Percentiles rank a stretch among this genome's conserved stretches.
Conservation (phyloP, 1,140 invertebrate species). For the Popillia japonica region DNA sequence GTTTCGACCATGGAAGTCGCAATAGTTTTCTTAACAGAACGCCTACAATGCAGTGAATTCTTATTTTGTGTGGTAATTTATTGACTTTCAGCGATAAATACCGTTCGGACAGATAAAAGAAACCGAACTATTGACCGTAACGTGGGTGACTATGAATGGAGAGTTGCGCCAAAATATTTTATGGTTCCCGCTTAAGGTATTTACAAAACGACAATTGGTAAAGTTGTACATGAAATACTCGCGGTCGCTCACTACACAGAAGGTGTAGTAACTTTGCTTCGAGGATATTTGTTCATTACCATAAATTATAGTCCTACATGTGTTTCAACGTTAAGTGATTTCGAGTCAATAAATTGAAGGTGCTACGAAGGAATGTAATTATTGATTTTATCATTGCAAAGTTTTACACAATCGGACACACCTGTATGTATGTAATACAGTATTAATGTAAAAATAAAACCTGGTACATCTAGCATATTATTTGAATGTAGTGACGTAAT, state of each 20-base stretch:
- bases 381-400: background rate
- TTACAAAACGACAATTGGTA: conserved; percentile 19
- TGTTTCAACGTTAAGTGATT: background rate
- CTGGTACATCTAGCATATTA: too few relatives aligned
- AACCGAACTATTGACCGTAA: conserved; percentile 21
- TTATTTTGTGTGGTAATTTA: conserved; percentile 27
- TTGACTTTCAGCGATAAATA: conserved; percentile 30
- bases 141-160: conserved; percentile 26
- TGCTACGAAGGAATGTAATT: background rate
- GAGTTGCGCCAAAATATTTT: conserved; percentile 22
- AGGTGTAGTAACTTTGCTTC: background rate
- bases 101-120: conserved; percentile 26
- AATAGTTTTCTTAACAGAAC: conserved; percentile 9
- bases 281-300: conserved; percentile 24
- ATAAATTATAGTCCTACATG: conserved; percentile 19
- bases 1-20: background rate
- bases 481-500: too few relatives aligned
- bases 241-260: background rate
- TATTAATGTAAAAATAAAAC: too few relatives aligned
- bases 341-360: background rate
- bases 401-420: background rate
- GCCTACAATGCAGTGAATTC: background rate
- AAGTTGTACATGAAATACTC: conserved; percentile 7
- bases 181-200: conserved; percentile 21
- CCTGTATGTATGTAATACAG: too few relatives aligned